Evolutionary conservation across 2,113 vertebrate species (phyloP).

Genomic region (Garra rufa): DNA sequence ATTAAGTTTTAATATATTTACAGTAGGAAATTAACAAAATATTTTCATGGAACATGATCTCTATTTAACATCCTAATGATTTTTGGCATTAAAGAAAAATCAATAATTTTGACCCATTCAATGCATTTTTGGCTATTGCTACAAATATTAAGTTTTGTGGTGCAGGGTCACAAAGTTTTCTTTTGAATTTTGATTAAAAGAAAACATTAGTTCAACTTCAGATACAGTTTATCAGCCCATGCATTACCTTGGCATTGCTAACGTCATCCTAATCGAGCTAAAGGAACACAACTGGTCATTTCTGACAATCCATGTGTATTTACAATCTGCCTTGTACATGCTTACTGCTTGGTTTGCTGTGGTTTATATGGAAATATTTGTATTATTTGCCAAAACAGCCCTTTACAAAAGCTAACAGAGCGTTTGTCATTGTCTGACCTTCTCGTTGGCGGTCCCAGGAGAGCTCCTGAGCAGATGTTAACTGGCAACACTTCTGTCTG

Average conservation of each 20-base stretch:
- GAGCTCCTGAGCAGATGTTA: constrained; percentile 49
- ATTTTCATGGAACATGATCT: too few species aligned
- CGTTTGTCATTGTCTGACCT: constrained; percentile 56
- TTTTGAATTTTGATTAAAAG: background rate
- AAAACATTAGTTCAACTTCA: background rate
- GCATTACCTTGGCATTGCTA: background rate
- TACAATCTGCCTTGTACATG: constrained; percentile 1
- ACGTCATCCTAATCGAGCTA: background rate
- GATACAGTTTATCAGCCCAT: background rate
- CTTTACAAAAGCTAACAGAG: constrained; percentile 14
- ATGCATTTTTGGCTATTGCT: too few species aligned
- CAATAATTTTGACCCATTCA: too few species aligned
- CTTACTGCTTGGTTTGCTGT: constrained; percentile 16
- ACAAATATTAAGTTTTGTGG: too few species aligned
- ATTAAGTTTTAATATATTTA: too few species aligned
- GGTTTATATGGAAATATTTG: constrained; percentile 9
- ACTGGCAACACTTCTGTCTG: constrained; percentile 42
- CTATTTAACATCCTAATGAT: too few species aligned
- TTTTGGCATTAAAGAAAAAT: too few species aligned
- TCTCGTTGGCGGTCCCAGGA: constrained; percentile 31
- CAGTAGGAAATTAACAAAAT: too few species aligned
- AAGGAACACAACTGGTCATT: background rate
- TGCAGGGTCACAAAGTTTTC: too few species aligned
- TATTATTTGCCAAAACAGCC: constrained; percentile 35
- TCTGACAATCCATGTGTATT: background rate